Base-by-base conservation (phyloP, 2,797 vertebrate species). In the Gastrophryne carolinensis region DNA sequence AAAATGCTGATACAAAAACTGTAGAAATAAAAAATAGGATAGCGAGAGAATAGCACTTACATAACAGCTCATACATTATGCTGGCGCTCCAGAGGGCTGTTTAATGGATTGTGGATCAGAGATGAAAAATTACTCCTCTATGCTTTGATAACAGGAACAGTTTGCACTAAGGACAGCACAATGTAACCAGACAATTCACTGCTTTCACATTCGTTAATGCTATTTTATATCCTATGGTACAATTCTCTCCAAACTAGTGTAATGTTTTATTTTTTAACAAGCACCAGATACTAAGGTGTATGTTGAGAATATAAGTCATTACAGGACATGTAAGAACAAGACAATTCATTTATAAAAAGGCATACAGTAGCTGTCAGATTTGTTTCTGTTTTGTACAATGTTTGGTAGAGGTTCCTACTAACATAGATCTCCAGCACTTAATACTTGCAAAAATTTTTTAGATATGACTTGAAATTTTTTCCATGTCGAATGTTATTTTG, bases 31-130 rank as follows among this genome's bases (percentile, higher is more conserved):
- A 26, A 30, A 30, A 68, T 21, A 17, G 54, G 39, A 49, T 69
- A 69, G 39, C 19, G 64, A 41, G 57, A 30, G 54, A 61, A 61
- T 68, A 21, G 64, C 34, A 10, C 57, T 35, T 26, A 27, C 50
- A 34, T 47, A 24, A 41, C 5, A 15, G 21, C 66, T 76, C 65
- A 63, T 76, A 70, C 66, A 76, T 76, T 70, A 76, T 63, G 26
- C 54, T 70, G 90, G 84, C 81, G 77, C 86, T 85, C 91, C 88
- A 63, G 67, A 84, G 76, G 87, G 80, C 81, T 76, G 71, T 78
- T 74, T 81, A 80, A 90, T 87, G 78, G 87, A 90, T 88, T 88
- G 89, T 83, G 71, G 84, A 87, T 87, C 89, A 86, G 67, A 73
- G 83, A 85, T 88, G 85, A 92, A 89, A 87, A 85, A 90, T 73